Evolutionary conservation across 2,888 invertebrate species (phyloP), one percentile per base, ranked within the genome.

Genomic region (Hedya salicella): DNA sequence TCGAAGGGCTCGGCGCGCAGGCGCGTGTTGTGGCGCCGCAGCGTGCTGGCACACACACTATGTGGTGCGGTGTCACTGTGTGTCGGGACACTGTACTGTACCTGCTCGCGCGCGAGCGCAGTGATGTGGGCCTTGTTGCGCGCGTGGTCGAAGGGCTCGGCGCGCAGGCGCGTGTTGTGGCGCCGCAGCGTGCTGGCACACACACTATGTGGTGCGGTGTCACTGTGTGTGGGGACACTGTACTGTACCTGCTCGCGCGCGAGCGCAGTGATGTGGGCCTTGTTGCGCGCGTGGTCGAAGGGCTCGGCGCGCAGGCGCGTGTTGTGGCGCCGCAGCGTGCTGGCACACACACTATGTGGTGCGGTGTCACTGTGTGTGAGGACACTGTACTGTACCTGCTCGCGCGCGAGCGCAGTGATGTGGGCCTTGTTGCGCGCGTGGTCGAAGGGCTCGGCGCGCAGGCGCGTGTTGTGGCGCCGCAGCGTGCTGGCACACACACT

Each of bases 391-490:
- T 14, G 16, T 25, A 25, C 25, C 25, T 44, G 42, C n/a, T 44
- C 42, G 73, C 95, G 94, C 0, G 96, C 96, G 52, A 96, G 88
- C 71, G 96, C 95, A 25, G 89, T 94, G 53, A 96, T 95, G 1
- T 94, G 93, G 79, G 96, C 95, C 77, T 96, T 95, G 79, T 95
- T 97, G 75, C 95, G 95, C 54, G 91, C 89, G 69, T 14, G 42
- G 14, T 42, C 42, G 42, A 14, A 3, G 25, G 25, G 25, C 25
- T 25, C 25, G 25, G 25, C 25, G 25, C 25, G 25, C 25, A 25
- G 95, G 9, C 98, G 93, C 0, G 99, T 99, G 86, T 98, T 99
- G 19, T 87, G 90, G 79, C 98, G 96, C 11, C 95, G 86, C 50
- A 25, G 96, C 81, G 95, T 95, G 67, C 25, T 25, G 3, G 25